These are phyloP conservation scores for Ceratosolen solmsi DNA, from an alignment of 1,140 invertebrate genomes.

Conservation along the genomic window DNA sequence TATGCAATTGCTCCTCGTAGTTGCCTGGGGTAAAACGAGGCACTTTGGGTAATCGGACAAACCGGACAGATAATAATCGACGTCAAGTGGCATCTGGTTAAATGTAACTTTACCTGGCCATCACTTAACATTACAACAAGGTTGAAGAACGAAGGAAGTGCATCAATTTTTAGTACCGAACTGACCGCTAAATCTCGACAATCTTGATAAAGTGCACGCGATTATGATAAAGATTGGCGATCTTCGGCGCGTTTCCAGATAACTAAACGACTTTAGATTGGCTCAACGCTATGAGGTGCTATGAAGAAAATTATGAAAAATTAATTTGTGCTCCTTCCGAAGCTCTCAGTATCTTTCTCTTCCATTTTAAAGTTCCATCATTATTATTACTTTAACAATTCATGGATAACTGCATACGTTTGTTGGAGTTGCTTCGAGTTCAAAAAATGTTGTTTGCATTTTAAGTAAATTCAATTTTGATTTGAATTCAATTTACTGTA, in stretches of 20 bases:
- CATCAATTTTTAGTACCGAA: background rate
- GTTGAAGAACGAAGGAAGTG: too few relatives aligned
- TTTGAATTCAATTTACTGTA: too few relatives aligned
- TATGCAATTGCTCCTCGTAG: constrained; percentile 44
- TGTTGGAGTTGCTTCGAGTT: too few relatives aligned
- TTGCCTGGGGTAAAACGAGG: constrained; percentile 54
- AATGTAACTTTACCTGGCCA: constrained; percentile 63
- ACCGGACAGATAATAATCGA: constrained; percentile 64
- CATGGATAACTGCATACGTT: too few relatives aligned
- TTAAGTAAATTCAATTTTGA: too few relatives aligned
- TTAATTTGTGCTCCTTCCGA: background rate
- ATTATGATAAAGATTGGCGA: constrained; percentile 17
- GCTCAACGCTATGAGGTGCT: background rate
- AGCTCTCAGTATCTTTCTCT: background rate
- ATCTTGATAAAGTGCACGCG: background rate
- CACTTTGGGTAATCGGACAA: constrained; percentile 58
- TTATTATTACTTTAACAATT: too few relatives aligned
- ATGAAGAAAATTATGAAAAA: background rate
- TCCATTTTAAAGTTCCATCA: background rate
- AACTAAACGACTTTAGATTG: constrained; percentile 38
- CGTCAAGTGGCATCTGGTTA: constrained; percentile 65
- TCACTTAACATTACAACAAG: background rate
- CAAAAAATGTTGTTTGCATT: too few relatives aligned
- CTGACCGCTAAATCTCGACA: background rate
- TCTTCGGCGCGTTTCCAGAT: constrained; percentile 35